Evolutionary conservation across 2,113 vertebrate species (phyloP), one percentile per base, ranked within the genome.

Genomic region (Eretmochelys imbricata): DNA sequence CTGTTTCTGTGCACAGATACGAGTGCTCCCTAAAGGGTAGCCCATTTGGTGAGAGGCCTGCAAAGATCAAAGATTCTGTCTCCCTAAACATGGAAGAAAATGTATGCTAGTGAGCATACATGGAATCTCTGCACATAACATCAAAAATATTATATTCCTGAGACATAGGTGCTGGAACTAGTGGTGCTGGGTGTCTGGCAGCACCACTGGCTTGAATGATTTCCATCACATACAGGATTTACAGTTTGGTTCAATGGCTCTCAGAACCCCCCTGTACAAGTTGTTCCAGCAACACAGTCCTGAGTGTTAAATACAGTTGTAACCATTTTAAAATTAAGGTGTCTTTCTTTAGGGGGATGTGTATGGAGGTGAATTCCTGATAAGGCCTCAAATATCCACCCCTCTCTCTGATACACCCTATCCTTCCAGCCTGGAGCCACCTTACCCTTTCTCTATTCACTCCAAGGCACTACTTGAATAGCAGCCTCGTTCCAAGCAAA

Each of bases 1-100:
- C 87, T 87, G 53, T 94, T 94, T 89, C 87, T 88, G 75, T 75
- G 95, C 93, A 72, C 85, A 89, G 90, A 87, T 89, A 27, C 0
- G 2, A 2, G 7, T 35, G 20, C 31, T 85, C 91, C 85, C 82
- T 1, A 35, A 83, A 89, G 85, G 86, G 82, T 59, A 84, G 62
- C 46, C 49, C 69, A 89, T 92, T 75, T 48, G n/a, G 87, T 57
- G 85, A 93, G 85, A 82, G 81, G 62, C 57, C 57, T 25, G 10
- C 89, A 93, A 89, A 91, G 83, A 72, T 79, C 38, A 42, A 10
- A 80, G 59, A 72, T 84, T 84, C 4, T 83, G 69, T 49, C 20
- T 94, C 91, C 81, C 80, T 84, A 84, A 84, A 54, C 55, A 93
- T 0, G 1, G 83, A 81, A 96, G 87, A 93, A 90, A 95, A 83